Evolutionary conservation across 2,888 invertebrate species (phyloP), one percentile per base, ranked within the genome.

Genomic region (Habrosyne pyritoides): DNA sequence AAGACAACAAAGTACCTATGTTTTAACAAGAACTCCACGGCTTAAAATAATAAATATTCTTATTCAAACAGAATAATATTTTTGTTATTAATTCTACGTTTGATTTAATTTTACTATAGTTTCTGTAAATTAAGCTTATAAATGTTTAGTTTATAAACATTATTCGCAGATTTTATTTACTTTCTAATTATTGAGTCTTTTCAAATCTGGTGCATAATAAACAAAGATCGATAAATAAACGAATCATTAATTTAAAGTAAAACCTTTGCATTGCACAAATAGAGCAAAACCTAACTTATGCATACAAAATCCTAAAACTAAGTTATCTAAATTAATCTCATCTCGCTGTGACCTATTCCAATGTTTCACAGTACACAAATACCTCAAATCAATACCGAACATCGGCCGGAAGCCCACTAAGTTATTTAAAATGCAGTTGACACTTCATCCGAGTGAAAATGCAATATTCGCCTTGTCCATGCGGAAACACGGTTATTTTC

Each of bases 351-450:
- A 58, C 53, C 58, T 54, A 56, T 54, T 60, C 49, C 54, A 67
- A 65, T 61, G 26, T 21, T 36, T 46, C 30, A 49, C 22, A 55
- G 28, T 18, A 28, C 28, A 30, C 64, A 76, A 85, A 86, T 86
- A 86, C 75, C 75, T 75, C 75, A 81, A 87, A 88, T 86, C 84
- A 84, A 87, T 86, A 83, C 71, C 59, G 71, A 64, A 69, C 69
- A 65, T 69, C 68, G 71, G 73, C 68, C 69, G 68, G 74, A 70
- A 72, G 71, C 72, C 73, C 71, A 75, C 87, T 88, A 86, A 89
- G 84, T 89, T 90, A 89, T 91, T 91, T 90, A 90, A 89, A 88
- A 90, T 89, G 85, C 87, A 89, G 86, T 87, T 89, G 87, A 86
- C 89, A 88, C 84, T 80, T 89, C 89, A 89, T 87, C 80, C 83